Evolutionary conservation across 2,797 vertebrate genomes (phyloP), one percentile per base, ranked within the genome.

Genomic region (Danio choprae): DNA sequence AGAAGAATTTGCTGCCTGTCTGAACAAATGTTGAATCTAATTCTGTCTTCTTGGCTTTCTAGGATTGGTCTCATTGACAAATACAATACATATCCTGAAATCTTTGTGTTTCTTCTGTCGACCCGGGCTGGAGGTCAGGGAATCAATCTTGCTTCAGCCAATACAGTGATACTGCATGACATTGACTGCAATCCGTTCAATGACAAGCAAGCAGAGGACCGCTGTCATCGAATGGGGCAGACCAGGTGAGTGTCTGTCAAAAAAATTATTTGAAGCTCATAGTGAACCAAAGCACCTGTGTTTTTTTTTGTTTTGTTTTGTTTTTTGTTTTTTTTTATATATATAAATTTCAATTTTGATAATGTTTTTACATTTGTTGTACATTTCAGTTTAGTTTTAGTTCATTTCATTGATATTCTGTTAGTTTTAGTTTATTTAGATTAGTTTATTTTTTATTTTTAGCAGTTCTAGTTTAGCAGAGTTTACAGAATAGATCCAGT

Each of bases 121-220:
- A 99, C 98, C 5, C 96, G 96, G 84, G 97, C 98, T 16, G 98
- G 98, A 7, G 97, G 97, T 59, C 93, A 98, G 80, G 98, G 98
- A 79, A 98, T 99, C 88, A 99, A 99, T 88, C 93, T 99, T 65
- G 96, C 98, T 29, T 97, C 97, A 0, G 98, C 98, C 63, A 99
- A 99, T 9, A 93, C 96, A 1, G 97, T 99, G 67, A 96, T 99
- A 87, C 92, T 99, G 18, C 98, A 99, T 7, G 98, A 99, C 88
- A 98, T 99, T 18, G 97, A 99, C 86, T 98, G 94, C 87, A 99
- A 99, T 86, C 98, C 98, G 0, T 99, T 99, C 86, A 99, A 99
- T 8, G 98, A 99, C 89, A 99, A 99, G 79, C 98, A 99, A 90
- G 98, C 98, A 2, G 98, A 99, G 87, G 98, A 99, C 86, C 91